Evolutionary conservation across 2,797 vertebrate species (phyloP).

Genomic region (Tapirus indicus): DNA sequence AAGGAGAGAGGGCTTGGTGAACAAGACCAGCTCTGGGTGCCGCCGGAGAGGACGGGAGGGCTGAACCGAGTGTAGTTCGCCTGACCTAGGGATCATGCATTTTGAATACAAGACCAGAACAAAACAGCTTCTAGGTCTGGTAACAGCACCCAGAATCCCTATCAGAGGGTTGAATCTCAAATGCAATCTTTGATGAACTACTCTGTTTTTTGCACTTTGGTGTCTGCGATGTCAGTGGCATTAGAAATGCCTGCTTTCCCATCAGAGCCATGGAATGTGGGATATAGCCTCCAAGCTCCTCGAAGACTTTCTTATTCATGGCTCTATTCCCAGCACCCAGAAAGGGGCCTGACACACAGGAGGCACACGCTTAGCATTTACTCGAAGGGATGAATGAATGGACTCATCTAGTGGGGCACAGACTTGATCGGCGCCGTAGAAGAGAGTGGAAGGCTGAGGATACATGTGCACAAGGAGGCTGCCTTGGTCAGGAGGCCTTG

Average conservation of each 20-base stretch:
- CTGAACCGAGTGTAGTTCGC: rapidly evolving
- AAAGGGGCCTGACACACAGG: no score
- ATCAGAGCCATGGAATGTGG: rapidly evolving
- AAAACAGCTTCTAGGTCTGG: background rate
- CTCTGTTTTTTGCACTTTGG: no score
- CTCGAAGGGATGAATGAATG: background rate
- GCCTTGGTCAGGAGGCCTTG: no score
- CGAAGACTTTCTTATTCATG: background rate
- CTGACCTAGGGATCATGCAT: background rate
- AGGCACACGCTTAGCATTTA: background rate
- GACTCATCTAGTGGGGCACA: no score
- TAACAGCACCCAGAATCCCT: no score
- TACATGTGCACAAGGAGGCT: rapidly evolving
- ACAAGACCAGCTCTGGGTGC: background rate
- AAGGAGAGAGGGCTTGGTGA: background rate
- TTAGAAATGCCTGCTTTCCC: rapidly evolving
- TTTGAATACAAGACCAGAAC: background rate
- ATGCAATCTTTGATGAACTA: rapidly evolving
- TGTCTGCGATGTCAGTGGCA: rapidly evolving
- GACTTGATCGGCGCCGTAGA: no score
- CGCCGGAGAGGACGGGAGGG: rapidly evolving
- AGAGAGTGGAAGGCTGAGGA: background rate
- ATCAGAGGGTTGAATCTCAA: background rate
- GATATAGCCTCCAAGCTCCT: rapidly evolving
- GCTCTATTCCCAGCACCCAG: background rate